Percentiles rank a stretch among this genome's conserved stretches.
Evolutionary conservation across 2,888 invertebrate genomes (phyloP).

Genomic region (Ypsolopha sequella): DNA sequence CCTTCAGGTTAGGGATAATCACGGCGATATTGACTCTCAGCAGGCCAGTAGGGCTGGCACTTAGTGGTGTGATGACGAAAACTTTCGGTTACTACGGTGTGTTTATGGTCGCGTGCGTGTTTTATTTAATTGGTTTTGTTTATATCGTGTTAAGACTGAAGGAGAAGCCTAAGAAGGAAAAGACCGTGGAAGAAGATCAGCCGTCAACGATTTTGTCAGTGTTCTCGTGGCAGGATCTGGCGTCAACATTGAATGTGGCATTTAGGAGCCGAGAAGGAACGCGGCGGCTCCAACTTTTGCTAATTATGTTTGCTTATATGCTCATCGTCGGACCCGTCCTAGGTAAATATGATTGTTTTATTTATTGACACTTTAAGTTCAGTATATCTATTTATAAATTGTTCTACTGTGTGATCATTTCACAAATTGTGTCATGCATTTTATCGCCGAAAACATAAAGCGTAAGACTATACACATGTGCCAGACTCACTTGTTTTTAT

Average conservation of each 20-base stretch:
- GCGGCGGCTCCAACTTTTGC: constrained; percentile 47
- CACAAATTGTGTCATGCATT: neutral
- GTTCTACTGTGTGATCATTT: too few relatives aligned
- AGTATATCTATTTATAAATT: too few relatives aligned
- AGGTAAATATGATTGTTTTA: constrained; percentile 32
- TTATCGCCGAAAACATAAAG: constrained; percentile 17
- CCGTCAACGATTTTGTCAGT: constrained; percentile 33
- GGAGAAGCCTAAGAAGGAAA: constrained; percentile 29
- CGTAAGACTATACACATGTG: constrained; percentile 22
- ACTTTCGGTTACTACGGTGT: constrained; percentile 61
- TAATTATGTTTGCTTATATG: constrained; percentile 59
- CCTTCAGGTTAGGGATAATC: constrained; percentile 72
- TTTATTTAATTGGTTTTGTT: constrained; percentile 53
- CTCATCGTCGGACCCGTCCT: constrained; percentile 64
- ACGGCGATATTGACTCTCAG: constrained; percentile 65
- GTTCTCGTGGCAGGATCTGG: constrained; percentile 47
- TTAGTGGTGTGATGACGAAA: constrained; percentile 66
- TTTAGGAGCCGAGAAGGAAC: constrained; percentile 43
- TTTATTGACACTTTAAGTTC: too few relatives aligned
- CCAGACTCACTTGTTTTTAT: constrained; percentile 34
- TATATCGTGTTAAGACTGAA: constrained; percentile 54
- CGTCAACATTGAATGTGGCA: constrained; percentile 60
- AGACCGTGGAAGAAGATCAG: constrained; percentile 39
- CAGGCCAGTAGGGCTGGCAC: constrained; percentile 63
- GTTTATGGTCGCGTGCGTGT: constrained; percentile 51